phyloP scores from a whole-genome alignment of 2,888 invertebrate genomes.

The Coelogynopora nodosa region DNA sequence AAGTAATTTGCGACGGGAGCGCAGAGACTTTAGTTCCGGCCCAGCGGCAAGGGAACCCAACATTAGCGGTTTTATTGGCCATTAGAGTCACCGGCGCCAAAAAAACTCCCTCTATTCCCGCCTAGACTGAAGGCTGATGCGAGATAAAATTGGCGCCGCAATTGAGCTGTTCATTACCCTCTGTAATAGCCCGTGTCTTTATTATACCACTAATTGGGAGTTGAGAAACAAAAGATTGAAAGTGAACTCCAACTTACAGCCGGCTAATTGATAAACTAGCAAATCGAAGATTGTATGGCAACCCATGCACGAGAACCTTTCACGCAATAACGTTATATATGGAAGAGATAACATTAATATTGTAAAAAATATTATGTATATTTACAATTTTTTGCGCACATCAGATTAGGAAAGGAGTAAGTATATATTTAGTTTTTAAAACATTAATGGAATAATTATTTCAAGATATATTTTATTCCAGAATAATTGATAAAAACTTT shows the following conservation, averaged over 20 bases:
- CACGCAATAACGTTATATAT: no score
- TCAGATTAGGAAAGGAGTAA: no score
- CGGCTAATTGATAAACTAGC: no score
- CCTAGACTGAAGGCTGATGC: not conserved
- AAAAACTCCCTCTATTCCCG: not conserved
- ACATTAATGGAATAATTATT: not conserved
- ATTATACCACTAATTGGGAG: not conserved
- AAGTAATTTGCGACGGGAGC: not conserved
- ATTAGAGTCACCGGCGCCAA: not conserved
- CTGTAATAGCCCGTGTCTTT: no score
- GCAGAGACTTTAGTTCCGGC: not conserved
- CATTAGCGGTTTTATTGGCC: not conserved
- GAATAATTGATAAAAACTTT: not conserved
- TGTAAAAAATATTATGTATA: no score
- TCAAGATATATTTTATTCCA: not conserved
- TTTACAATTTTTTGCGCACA: no score
- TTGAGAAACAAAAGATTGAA: not conserved
- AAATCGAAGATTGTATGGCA: no score
- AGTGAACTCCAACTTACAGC: not conserved
- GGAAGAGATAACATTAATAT: no score
- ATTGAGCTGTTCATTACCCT: no score
- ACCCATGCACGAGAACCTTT: no score
- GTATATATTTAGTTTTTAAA: no score
- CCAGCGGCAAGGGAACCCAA: not conserved
- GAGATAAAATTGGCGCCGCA: not conserved